Evolutionary conservation across 2,797 vertebrate species (phyloP), one percentile per base, ranked within the genome.

Genomic region (Chrysolophus pictus): DNA sequence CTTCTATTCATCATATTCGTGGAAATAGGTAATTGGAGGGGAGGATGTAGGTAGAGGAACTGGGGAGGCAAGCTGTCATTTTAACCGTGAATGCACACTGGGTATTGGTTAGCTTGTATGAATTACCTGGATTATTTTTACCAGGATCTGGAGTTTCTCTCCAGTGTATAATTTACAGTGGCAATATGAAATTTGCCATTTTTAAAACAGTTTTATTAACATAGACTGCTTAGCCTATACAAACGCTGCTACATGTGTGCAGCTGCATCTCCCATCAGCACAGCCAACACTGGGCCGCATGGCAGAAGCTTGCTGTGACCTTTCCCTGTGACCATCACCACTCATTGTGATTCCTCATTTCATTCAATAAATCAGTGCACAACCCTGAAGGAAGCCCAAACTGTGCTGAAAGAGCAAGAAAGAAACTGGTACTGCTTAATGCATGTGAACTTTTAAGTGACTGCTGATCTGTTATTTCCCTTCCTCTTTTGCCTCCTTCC

Each of bases 41-140:
- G 90, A 91, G 83, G 83, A 79, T 67, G 63, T 70, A 94, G 73
- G 63, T 93, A 90, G 79, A 88, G 84, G 87, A 81, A 83, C 58
- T 0, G 2, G 56, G 42, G 39, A 84, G 60, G 68, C 53, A 63
- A 92, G 85, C 51, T 79, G 72, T 68, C 56, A 41, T 60, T 86
- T 76, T 77, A 82, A 60, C 60, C 37, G 58, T n/a, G 63, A 84
- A 90, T 88, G 39, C 37, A 42, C 56, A 22, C 0, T 9, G 33
- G 35, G 41, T 91, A 60, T 78, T 72, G 75, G 63, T 21, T 47
- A 92, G 39, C 17, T 78, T 64, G 42, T 9, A 51, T 37, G 15
- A 31, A 47, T 70, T 47, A 64, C 7, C 37, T 33, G 26, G 44
- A 73, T 89, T 87, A 60, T 31, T 92, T 82, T 83, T 55, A 81